phyloP scores from a whole-genome alignment of 2,888 invertebrate genomes.

The Drosophila trichaetosa region DNA sequence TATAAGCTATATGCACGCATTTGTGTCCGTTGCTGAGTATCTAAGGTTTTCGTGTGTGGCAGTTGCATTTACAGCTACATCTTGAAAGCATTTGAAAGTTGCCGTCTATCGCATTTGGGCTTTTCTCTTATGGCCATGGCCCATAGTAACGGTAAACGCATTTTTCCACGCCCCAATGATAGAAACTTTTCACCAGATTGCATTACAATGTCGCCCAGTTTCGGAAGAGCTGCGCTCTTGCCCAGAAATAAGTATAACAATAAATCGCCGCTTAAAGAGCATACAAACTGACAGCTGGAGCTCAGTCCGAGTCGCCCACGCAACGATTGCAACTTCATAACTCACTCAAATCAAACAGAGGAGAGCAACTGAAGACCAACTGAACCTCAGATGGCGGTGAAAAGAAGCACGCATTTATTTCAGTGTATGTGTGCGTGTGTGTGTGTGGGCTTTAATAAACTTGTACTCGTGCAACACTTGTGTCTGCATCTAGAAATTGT shows the following conservation, averaged over 20 bases:
- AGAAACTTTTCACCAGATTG: slow-evolving; percentile 53
- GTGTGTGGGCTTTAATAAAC: slow-evolving; percentile 38
- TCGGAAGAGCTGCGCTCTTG: slow-evolving; percentile 1
- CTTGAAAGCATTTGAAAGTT: slow-evolving; percentile 51
- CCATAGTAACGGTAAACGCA: slow-evolving; percentile 65
- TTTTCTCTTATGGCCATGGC: slow-evolving; percentile 61
- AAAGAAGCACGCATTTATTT: slow-evolving; percentile 6
- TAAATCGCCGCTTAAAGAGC: slow-evolving; percentile 67
- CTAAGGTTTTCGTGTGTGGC: slow-evolving; percentile 64
- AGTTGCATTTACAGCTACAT: slow-evolving; percentile 72
- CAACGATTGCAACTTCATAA: slow-evolving; percentile 73
- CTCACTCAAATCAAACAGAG: slow-evolving; percentile 64
- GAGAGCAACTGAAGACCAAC: slow-evolving; percentile 25
- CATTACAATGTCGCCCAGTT: slow-evolving; percentile 52
- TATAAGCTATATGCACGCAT: slow-evolving; percentile 32
- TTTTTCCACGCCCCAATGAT: slow-evolving; percentile 67
- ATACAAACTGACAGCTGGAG: slow-evolving; percentile 11
- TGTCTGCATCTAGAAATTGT: slow-evolving; percentile 71
- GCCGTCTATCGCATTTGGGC: slow-evolving; percentile 52
- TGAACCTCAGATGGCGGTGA: slow-evolving; percentile 21
- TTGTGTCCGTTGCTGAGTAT: slow-evolving; percentile 11
- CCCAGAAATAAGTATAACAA: slow-evolving; percentile 58
- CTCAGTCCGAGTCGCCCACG: slow-evolving; percentile 50
- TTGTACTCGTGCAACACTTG: slow-evolving; percentile 41
- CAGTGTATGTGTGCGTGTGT: slow-evolving; percentile 13